These are phyloP conservation scores for Nematopogon swammerdamellus DNA, from an alignment of 2,888 invertebrate species.

Conservation along the genomic window DNA sequence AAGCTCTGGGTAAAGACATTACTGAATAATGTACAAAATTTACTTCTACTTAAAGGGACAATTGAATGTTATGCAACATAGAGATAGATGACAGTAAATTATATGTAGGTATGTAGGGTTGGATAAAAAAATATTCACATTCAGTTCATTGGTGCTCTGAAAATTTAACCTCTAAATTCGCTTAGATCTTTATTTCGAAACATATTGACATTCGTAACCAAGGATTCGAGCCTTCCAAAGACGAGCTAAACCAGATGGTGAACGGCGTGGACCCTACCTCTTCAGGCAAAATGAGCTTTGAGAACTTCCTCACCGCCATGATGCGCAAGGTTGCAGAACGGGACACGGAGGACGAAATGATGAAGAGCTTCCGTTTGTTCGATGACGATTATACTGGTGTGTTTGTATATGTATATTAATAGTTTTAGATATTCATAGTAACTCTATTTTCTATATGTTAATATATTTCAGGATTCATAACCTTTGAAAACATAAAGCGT, in stretches of 20 bases:
- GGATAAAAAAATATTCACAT: too few relatives aligned
- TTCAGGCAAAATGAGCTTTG: slow-evolving; percentile 39
- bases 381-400: slow-evolving; percentile 38
- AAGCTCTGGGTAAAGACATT: slow-evolving; percentile 33
- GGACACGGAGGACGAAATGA: slow-evolving; percentile 41
- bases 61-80: too few relatives aligned
- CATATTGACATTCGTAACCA: background rate
- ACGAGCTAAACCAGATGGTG: slow-evolving; percentile 41
- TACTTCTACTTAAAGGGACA: too few relatives aligned
- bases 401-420: background rate
- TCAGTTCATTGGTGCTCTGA: too few relatives aligned
- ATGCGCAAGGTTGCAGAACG: slow-evolving; percentile 44
- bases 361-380: slow-evolving; percentile 47
- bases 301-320: slow-evolving; percentile 44
- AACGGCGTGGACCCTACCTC: slow-evolving; percentile 37
- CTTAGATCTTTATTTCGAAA: too few relatives aligned
- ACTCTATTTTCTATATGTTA: background rate
- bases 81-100: too few relatives aligned
- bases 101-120: too few relatives aligned
- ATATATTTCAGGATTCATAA: slow-evolving; percentile 27
- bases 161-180: too few relatives aligned
- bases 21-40: too few relatives aligned
- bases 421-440: background rate
- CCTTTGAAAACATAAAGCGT: slow-evolving; percentile 35
- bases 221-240: slow-evolving; percentile 47